Evolutionary conservation across 2,888 invertebrate genomes (phyloP), one percentile per base, ranked within the genome.

Genomic region (Hypsopygia costalis): DNA sequence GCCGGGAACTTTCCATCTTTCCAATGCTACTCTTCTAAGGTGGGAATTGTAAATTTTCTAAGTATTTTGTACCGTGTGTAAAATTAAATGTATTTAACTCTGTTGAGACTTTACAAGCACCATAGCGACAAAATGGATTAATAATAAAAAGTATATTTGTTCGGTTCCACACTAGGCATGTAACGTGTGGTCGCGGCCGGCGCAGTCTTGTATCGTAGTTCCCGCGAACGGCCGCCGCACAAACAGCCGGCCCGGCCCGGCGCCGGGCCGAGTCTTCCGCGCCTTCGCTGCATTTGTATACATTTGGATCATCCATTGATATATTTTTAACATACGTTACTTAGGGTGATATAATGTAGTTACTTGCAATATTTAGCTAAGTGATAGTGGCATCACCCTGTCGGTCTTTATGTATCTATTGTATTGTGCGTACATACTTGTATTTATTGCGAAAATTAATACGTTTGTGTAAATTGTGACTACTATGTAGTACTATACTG

Each of bases 31-130:
- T 72, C 70, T 69, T 60, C 36, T 69, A 64, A 74, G 72, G 73
- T 73, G 79, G 81, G 74, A 71, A 81, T 76, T 86, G 86, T 87
- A 85, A 78, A 85, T 87, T 87, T 86, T 87, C 85, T 85, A 86
- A 76, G 82, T 86, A 80, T 87, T 87, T 87, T 86, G 75, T 87
- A 86, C 85, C 74, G 75, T 72, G 79, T 80, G 81, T 82, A 79
- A 78, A 76, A 75, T 78, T 63, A 70, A 76, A 3, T 71, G 79
- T 77, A 79, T 76, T 77, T 68, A 72, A 62, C 62, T 65, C 77
- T 72, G 80, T 77, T 66, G 72, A 69, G 63, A 58, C 55, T 62
- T 55, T 4, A 16, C 55, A 51, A 64, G 69, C 77, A 70, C 71
- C 69, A 59, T 74, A 71, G 76, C 69, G 64, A 55, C 61, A 53